These are phyloP conservation scores for Diphyllodes magnificus DNA, from an alignment of 2,113 vertebrate species.

Conservation along the genomic window DNA sequence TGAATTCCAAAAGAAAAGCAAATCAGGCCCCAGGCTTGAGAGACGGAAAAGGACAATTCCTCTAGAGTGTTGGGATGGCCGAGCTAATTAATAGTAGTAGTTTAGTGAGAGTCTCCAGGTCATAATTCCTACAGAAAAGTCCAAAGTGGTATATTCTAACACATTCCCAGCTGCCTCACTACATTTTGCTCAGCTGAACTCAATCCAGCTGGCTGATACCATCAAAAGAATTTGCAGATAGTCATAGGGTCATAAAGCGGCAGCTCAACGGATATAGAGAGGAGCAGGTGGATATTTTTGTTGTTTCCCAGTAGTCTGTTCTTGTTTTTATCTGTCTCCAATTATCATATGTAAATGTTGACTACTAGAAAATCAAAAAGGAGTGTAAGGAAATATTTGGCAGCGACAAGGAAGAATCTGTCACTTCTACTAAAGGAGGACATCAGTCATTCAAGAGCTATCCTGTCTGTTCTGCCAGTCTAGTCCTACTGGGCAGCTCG, in stretches of 20 bases:
- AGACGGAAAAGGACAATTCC: neutral
- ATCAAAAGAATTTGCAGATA: neutral
- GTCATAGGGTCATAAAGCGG: neutral
- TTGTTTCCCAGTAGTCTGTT: neutral
- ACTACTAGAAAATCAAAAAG: neutral
- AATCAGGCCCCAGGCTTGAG: neutral
- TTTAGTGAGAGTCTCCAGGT: neutral
- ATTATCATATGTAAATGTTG: fast-evolving
- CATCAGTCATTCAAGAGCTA: neutral
- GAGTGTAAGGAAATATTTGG: neutral
- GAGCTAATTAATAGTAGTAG: neutral
- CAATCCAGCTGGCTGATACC: neutral
- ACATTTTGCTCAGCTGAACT: neutral
- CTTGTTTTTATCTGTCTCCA: neutral
- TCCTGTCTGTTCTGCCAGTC: neutral
- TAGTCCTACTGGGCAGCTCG: neutral
- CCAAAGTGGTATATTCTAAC: neutral
- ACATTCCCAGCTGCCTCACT: neutral
- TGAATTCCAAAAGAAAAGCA: neutral
- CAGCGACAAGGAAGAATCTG: neutral
- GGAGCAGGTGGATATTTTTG: neutral
- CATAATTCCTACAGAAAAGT: neutral
- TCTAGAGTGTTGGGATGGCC: neutral
- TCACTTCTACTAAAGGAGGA: neutral
- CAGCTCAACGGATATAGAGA: neutral